Evolutionary conservation across 2,797 vertebrate species (phyloP).

Genomic region (Sebastes melanostomus): DNA sequence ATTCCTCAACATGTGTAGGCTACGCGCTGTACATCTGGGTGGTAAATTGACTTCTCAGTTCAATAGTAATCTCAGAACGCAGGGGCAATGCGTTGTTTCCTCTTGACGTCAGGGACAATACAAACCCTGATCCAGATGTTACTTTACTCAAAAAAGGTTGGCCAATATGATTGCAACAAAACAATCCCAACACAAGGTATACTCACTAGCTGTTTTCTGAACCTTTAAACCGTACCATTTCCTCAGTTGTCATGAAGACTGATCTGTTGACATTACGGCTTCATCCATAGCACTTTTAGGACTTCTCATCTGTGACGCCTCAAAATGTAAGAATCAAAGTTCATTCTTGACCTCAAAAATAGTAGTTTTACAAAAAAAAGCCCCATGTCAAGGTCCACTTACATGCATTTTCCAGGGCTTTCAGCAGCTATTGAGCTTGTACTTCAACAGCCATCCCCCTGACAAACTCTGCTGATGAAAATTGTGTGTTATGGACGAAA

Average conservation of each 20-base stretch:
- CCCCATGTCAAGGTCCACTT: not conserved
- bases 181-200: not conserved
- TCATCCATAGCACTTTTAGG: not conserved
- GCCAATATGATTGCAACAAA: not conserved
- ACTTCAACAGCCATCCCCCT: not conserved
- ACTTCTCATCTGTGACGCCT: no score
- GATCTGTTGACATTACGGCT: not conserved
- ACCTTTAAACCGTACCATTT: not conserved
- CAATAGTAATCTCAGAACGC: constrained; percentile 30
- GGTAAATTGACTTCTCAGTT: constrained; percentile 36
- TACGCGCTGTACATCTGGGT: not conserved
- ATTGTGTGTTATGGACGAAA: not conserved
- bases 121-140: not conserved
- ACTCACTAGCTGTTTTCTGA: not conserved
- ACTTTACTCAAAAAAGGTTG: not conserved
- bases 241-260: not conserved
- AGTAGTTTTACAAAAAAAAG: not conserved
- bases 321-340: not conserved
- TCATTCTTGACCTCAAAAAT: not conserved
- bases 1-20: constrained; percentile 25
- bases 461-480: not conserved
- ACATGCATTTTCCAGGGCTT: not conserved
- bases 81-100: not conserved
- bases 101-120: not conserved
- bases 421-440: not conserved